Evolutionary conservation across 2,888 invertebrate genomes (phyloP), one percentile per base, ranked within the genome.

Genomic region (Meta bourneti): DNA sequence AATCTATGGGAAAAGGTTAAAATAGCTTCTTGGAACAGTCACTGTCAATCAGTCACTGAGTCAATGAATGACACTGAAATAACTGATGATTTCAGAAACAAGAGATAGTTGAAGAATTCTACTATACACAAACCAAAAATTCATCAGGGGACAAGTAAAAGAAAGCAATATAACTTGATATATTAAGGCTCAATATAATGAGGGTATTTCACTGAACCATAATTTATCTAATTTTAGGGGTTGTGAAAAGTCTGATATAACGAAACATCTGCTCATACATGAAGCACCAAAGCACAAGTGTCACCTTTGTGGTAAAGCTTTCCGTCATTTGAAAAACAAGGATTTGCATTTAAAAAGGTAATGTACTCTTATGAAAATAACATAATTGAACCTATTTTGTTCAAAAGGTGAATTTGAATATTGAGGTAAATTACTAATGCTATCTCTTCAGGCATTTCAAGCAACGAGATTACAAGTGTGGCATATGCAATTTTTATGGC

Each of bases 381-480:
- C 4, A 34, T 34, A 61, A 9, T 61, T 0, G 34, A 2, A 34
- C 34, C 34, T 34, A 34, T 34, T 34, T 34, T 34, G n/a, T 11
- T 61, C 0, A 9, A 5, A 61, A 16, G 11, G 61, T 61, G 9
- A 5, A 61, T 61, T 9, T 5, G 0, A 61, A 61, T 16, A 0
- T 6, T 16, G 16, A 61, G 7, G 5, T 13, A 61, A 61, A 49
- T n/a, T 11, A 19, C 48, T 11, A 51, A 13, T 52, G 8, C 49
- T 52, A 6, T 13, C 61, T 79, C 34, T 11, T 48, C 93, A 95
- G 95, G 90, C 95, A 95, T 90, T 94, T 94, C 88, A 95, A 95
- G 8, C 95, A 95, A 93, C 93, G 94, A 79, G 95, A 95, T 90
- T 95, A 95, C 94, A 95, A 95, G 91, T 95, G 95, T 93, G 95